Percentiles rank a stretch among this genome's conserved stretches.
Conservation (phyloP, 37 sponge, comb jelly and placozoan genomes). For the Geodia barretti region DNA sequence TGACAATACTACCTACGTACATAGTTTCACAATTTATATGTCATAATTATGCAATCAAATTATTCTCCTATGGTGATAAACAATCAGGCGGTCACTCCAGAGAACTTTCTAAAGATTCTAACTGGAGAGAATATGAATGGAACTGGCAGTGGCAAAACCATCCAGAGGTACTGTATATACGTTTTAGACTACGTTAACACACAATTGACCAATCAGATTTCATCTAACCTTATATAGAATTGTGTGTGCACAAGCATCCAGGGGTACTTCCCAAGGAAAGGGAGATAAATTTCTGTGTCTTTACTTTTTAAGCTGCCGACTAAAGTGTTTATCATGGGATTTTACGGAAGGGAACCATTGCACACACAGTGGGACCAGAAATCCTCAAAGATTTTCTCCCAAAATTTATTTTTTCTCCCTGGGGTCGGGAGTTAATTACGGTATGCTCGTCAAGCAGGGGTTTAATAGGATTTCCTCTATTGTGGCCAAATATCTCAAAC, state of each 20-base stretch:
- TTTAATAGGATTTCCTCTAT: too few relatives aligned
- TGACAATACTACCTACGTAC: neutral
- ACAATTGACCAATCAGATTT: too few relatives aligned
- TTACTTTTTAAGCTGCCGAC: too few relatives aligned
- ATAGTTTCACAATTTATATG: too few relatives aligned
- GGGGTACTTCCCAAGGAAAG: neutral
- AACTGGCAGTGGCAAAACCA: constrained; percentile 65
- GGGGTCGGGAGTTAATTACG: too few relatives aligned
- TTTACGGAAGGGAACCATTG: too few relatives aligned
- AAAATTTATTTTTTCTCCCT: neutral
- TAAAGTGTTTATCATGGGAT: too few relatives aligned
- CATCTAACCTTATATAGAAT: neutral
- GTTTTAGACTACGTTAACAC: neutral
- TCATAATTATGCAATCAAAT: too few relatives aligned
- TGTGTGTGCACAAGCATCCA: neutral
- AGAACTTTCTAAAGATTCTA: constrained; percentile 71
- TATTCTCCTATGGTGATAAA: too few relatives aligned
- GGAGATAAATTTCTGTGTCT: too few relatives aligned
- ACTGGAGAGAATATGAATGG: constrained; percentile 48
- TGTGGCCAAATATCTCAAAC: too few relatives aligned
- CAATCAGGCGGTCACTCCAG: constrained; percentile 74
- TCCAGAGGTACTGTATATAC: constrained; percentile 46
- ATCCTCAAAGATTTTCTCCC: neutral
- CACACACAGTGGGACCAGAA: neutral
- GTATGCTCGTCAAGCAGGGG: too few relatives aligned